These are phyloP conservation scores for Rousettus madagascariensis DNA, from an alignment of 2,797 vertebrate genomes.

Conservation along the genomic window DNA sequence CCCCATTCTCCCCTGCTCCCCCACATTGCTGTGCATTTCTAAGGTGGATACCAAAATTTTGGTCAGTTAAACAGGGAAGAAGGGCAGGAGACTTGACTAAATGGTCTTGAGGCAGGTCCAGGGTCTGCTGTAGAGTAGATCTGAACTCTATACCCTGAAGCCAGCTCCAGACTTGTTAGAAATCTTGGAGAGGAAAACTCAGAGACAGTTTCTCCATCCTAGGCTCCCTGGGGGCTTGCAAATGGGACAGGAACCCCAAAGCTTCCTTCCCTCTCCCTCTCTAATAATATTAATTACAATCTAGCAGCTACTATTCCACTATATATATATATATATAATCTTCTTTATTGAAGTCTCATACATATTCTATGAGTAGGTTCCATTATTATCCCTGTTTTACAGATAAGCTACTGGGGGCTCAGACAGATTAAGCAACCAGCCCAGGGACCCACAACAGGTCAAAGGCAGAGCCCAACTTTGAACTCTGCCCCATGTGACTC, in stretches of 20 bases:
- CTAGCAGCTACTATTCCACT: not conserved
- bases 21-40: not conserved
- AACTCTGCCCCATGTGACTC: not conserved
- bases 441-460: not conserved
- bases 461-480: not conserved
- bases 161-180: not conserved
- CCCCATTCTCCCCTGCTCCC: too few relatives aligned
- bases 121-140: not conserved
- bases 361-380: not conserved
- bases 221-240: not conserved
- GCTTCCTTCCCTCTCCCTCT: not conserved
- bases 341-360: not conserved
- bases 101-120: not conserved
- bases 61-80: not conserved
- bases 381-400: not conserved
- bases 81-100: not conserved
- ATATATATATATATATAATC: not conserved
- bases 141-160: not conserved
- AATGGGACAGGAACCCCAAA: not conserved
- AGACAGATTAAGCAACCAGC: not conserved
- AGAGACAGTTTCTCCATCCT: not conserved
- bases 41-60: not conserved
- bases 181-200: not conserved
- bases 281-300: not conserved
- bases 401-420: not conserved